These are phyloP conservation scores for Hypomesus transpacificus DNA, from an alignment of 2,113 vertebrate genomes.

Conservation along the genomic window DNA sequence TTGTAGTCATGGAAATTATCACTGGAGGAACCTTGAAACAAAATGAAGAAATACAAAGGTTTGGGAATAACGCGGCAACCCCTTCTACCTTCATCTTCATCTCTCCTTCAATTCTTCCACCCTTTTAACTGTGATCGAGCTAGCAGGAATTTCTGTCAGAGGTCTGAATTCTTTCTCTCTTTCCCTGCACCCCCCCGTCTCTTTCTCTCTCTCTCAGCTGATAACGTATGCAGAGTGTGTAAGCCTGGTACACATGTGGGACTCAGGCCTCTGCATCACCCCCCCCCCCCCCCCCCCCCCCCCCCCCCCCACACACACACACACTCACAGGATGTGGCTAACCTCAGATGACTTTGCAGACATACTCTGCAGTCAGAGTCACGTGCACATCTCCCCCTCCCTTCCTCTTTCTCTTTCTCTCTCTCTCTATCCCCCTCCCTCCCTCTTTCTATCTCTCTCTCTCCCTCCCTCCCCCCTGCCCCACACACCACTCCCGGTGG, in stretches of 20 bases:
- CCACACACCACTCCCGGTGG: background rate
- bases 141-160: too few species aligned
- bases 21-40: too few species aligned
- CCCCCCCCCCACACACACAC: background rate
- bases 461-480: background rate
- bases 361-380: constrained; percentile 66
- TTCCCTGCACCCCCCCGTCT: background rate
- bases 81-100: too few species aligned
- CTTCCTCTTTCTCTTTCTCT: constrained; percentile 24
- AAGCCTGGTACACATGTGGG: constrained; percentile 39
- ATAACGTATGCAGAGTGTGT: constrained; percentile 26
- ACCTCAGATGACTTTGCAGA: constrained; percentile 74
- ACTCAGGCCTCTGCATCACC: background rate
- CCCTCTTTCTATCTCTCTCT: constrained; percentile 11
- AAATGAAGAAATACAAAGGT: too few species aligned
- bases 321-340: constrained; percentile 36
- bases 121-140: too few species aligned
- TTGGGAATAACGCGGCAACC: too few species aligned
- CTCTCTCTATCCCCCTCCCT: background rate
- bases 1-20: too few species aligned
- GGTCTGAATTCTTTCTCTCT: too few species aligned
- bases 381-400: constrained; percentile 49
- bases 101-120: too few species aligned
- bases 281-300: background rate
- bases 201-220: background rate